phyloP scores from a whole-genome alignment of 2,888 invertebrate genomes.

The Hartigia nigra region DNA sequence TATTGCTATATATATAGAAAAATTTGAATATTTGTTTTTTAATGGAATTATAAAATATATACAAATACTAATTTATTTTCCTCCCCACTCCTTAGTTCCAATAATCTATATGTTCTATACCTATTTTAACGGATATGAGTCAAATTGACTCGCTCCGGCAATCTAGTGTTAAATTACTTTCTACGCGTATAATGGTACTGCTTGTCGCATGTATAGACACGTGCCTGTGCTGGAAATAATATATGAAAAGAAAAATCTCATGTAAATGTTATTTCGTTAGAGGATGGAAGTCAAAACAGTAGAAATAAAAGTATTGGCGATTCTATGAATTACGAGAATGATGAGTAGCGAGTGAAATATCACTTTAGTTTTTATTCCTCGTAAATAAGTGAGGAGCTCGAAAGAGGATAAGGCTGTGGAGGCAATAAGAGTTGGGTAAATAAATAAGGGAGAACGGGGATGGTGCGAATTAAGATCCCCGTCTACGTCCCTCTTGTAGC shows the following conservation, averaged over 20 bases:
- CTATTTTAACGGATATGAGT: too few species aligned
- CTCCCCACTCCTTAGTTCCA: too few species aligned
- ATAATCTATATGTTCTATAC: too few species aligned
- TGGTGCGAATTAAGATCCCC: neutral
- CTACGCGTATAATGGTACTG: neutral
- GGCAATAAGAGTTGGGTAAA: neutral
- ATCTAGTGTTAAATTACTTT: neutral
- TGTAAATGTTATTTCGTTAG: neutral
- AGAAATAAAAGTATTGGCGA: neutral
- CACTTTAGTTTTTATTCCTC: neutral
- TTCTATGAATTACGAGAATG: neutral
- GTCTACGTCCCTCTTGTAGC: neutral
- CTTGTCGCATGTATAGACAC: neutral
- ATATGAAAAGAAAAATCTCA: neutral
- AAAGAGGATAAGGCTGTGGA: neutral
- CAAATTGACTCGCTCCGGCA: too few species aligned
- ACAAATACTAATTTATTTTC: too few species aligned
- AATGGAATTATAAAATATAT: too few species aligned
- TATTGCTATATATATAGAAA: too few species aligned
- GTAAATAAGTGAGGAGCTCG: neutral
- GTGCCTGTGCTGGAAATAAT: neutral
- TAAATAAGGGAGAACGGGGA: neutral
- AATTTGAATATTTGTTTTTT: too few species aligned
- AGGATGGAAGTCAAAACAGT: neutral
- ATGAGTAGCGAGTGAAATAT: neutral